Evolutionary conservation across 1,140 invertebrate genomes (phyloP).

Genomic region (Leptinotarsa texana): DNA sequence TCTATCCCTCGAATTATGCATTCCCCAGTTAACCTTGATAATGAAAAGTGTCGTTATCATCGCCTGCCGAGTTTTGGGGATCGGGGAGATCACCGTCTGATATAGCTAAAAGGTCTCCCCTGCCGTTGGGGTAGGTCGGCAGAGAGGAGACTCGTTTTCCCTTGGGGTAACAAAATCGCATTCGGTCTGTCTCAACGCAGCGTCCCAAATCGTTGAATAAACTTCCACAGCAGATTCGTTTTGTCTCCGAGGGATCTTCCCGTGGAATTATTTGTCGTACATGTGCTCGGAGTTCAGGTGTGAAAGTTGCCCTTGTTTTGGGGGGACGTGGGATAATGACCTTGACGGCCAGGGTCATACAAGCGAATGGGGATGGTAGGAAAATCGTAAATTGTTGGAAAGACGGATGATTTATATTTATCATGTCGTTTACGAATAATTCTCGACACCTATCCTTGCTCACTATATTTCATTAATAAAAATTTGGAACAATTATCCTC

Average conservation of each 20-base stretch:
- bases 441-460: too few species aligned
- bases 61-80: constrained; percentile 36
- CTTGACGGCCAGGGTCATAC: too few species aligned
- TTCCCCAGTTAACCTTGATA: constrained; percentile 36
- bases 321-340: background rate
- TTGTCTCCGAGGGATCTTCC: constrained; percentile 21
- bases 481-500: too few species aligned
- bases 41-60: constrained; percentile 41
- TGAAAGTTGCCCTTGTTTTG: background rate
- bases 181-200: constrained; percentile 43
- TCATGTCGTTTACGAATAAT: too few species aligned
- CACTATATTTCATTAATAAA: too few species aligned
- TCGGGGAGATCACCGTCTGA: constrained; percentile 38
- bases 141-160: constrained; percentile 34
- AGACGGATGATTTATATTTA: too few species aligned
- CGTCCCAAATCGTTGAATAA: constrained; percentile 39
- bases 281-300: background rate
- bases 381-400: too few species aligned
- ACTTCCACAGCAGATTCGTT: constrained; percentile 33
- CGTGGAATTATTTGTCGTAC: background rate
- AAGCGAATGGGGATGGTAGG: too few species aligned
- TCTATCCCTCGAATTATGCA: constrained; percentile 11
- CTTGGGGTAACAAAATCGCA: constrained; percentile 43
- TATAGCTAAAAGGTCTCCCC: constrained; percentile 42
- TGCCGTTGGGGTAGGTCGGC: constrained; percentile 46